These are phyloP conservation scores for Drosophila diplacantha DNA, from an alignment of 2,888 invertebrate genomes.

Conservation along the genomic window DNA sequence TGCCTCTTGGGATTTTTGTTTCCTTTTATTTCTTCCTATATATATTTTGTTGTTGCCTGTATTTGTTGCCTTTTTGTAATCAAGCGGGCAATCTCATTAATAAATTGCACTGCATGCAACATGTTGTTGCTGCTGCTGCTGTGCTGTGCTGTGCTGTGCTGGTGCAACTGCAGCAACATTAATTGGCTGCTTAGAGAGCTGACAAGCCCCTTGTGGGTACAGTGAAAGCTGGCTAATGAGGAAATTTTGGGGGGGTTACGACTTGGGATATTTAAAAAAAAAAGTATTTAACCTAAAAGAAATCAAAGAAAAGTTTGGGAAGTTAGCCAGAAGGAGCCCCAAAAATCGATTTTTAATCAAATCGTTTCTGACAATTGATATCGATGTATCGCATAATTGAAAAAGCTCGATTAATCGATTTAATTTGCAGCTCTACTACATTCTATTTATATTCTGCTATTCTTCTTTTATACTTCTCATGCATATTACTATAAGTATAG, in stretches of 20 bases:
- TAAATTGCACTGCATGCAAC: slow-evolving; percentile 76
- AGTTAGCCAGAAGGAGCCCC: too few relatives aligned
- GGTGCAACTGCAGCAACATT: slow-evolving; percentile 59
- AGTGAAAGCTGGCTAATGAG: slow-evolving; percentile 26
- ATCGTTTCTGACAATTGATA: too few relatives aligned
- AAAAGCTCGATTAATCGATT: too few relatives aligned
- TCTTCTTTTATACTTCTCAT: too few relatives aligned
- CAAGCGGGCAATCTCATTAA: slow-evolving; percentile 76
- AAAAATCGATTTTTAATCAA: too few relatives aligned
- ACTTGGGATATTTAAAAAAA: background rate
- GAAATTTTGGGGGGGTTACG: background rate
- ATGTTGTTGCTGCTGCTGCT: slow-evolving; percentile 49
- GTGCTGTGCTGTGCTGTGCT: slow-evolving; percentile 34
- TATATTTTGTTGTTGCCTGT: background rate
- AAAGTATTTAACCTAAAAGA: background rate
- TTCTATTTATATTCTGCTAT: too few relatives aligned
- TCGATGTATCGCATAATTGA: too few relatives aligned
- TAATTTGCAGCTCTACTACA: too few relatives aligned
- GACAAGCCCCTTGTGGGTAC: slow-evolving; percentile 46
- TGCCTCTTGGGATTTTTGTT: slow-evolving; percentile 47
- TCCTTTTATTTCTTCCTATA: slow-evolving; percentile 22
- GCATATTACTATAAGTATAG: too few relatives aligned
- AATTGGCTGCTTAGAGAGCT: slow-evolving; percentile 68
- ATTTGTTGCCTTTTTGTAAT: slow-evolving; percentile 60
- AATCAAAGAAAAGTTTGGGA: background rate